Conservation (phyloP, 2,888 invertebrate species). For the Nymphalis urticae region DNA sequence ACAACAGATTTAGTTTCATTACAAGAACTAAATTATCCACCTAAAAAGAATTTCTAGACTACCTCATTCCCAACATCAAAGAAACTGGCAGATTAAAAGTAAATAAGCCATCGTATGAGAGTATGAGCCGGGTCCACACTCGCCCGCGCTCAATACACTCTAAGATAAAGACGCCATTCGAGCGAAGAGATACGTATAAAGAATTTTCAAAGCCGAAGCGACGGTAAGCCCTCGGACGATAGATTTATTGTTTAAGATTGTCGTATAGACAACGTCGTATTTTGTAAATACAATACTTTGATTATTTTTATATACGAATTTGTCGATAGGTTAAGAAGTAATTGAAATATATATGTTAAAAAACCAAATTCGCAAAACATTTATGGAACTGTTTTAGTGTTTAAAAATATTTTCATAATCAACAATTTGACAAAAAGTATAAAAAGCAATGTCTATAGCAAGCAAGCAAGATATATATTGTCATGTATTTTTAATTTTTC, state of each 20-base stretch:
- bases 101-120: conserved; percentile 36
- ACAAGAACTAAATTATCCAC: conserved; percentile 30
- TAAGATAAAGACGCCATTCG: conserved; percentile 49
- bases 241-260: conserved; percentile 70
- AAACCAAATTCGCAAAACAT: not conserved
- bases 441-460: no score
- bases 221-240: conserved; percentile 47
- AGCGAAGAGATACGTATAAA: conserved; percentile 63
- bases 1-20: conserved; percentile 1
- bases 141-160: conserved; percentile 30
- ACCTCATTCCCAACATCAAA: conserved; percentile 37
- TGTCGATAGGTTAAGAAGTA: not conserved
- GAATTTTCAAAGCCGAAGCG: conserved; percentile 52
- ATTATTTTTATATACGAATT: conserved; percentile 27
- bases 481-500: no score
- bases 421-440: no score
- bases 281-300: conserved; percentile 38
- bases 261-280: conserved; percentile 49
- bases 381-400: no score
- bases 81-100: conserved; percentile 38
- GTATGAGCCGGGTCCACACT: conserved; percentile 26
- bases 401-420: no score
- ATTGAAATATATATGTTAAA: not conserved
- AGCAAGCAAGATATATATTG: no score
- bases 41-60: conserved; percentile 31